phyloP scores from a whole-genome alignment of 2,888 invertebrate genomes.

The Arrhopalites spinosus region DNA sequence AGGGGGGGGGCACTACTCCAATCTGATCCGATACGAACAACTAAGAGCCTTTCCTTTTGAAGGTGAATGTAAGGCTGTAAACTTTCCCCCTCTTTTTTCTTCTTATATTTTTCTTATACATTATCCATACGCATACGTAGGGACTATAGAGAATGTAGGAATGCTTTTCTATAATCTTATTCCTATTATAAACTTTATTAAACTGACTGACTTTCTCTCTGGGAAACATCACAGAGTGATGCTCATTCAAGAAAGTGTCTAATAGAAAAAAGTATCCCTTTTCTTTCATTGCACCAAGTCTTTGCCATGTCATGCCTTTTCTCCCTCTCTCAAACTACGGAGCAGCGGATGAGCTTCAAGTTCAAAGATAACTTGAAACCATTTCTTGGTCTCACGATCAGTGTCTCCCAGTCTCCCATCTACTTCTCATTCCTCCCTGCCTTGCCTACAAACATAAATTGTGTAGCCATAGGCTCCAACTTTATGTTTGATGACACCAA shows the following conservation, averaged over 20 bases:
- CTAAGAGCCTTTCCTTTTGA: conserved; percentile 7
- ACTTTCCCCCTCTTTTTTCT: conserved; percentile 3
- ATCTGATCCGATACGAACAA: conserved; percentile 24
- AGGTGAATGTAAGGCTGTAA: conserved; percentile 16
- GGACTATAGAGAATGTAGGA: not conserved
- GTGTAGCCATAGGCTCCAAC: no score
- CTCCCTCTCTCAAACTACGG: not conserved
- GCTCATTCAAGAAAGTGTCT: not conserved
- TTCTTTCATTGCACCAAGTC: not conserved
- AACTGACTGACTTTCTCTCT: not conserved
- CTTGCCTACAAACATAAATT: no score
- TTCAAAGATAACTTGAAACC: not conserved
- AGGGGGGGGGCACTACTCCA: conserved; percentile 5
- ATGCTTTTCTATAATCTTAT: conserved; percentile 1
- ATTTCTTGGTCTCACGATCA: not conserved
- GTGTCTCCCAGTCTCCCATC: not conserved
- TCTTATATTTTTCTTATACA: not conserved
- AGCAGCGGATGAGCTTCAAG: not conserved
- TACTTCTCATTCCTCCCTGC: no score
- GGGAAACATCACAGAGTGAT: no score
- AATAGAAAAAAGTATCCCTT: conserved; percentile 14
- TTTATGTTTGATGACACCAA: no score
- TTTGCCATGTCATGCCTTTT: not conserved
- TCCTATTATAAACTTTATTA: conserved; percentile 13
- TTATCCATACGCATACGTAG: not conserved